Percentiles rank a stretch among this genome's conserved stretches.
Conservation (phyloP, 2,113 vertebrate species). For the Mesembrinibis cayennensis region DNA sequence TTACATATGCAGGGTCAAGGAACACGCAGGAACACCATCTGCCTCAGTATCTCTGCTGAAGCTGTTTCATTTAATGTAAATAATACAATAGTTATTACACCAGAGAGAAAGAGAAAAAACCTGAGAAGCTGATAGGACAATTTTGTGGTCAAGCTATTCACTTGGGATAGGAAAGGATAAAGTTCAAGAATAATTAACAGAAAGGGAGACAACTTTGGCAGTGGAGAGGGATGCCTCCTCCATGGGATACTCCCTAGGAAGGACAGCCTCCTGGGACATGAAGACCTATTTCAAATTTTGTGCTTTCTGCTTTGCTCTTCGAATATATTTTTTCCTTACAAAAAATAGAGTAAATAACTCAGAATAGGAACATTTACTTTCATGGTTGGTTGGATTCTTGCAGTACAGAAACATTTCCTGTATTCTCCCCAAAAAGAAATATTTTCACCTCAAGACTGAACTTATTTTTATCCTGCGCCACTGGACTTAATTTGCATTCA, state of each 20-base stretch:
- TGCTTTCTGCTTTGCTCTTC: neutral
- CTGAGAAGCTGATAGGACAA: neutral
- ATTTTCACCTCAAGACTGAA: conserved; percentile 1
- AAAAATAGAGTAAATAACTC: neutral
- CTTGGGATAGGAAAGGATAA: neutral
- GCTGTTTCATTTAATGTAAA: neutral
- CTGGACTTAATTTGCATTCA: neutral
- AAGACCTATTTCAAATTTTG: neutral
- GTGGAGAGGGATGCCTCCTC: neutral
- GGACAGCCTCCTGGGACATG: neutral
- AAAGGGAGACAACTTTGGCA: neutral
- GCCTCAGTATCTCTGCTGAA: neutral
- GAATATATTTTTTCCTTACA: neutral
- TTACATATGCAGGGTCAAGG: neutral
- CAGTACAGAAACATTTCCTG: neutral
- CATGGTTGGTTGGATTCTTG: neutral
- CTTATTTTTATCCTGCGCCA: neutral
- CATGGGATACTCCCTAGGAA: neutral
- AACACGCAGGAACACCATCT: accelerated
- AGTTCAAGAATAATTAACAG: neutral
- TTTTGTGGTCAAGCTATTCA: neutral
- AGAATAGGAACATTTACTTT: neutral
- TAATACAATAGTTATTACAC: neutral
- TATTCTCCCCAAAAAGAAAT: neutral
- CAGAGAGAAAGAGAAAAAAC: neutral